Conservation (phyloP, 2,888 invertebrate species). For the Drosophila nr. perissopoda region DNA sequence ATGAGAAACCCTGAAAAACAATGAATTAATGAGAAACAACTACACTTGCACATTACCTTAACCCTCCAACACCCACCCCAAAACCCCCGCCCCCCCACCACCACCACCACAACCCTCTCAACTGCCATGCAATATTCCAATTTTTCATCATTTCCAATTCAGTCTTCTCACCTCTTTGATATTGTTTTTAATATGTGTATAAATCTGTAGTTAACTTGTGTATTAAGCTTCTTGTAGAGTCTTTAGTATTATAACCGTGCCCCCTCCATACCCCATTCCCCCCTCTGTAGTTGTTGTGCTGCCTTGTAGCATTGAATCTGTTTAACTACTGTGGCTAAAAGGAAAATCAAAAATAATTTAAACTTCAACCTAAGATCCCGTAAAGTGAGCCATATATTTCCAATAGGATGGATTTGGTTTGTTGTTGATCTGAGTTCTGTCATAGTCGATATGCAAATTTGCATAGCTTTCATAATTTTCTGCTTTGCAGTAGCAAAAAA, state of each 20-base stretch:
- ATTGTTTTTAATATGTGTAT: background rate
- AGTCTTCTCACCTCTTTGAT: conserved; percentile 4
- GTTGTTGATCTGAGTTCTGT: background rate
- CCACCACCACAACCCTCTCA: background rate
- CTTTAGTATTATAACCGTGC: background rate
- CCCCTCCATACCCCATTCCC: background rate
- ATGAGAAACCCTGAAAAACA: background rate
- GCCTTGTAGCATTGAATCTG: conserved; percentile 11
- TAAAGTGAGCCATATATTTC: background rate
- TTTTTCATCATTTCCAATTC: conserved; percentile 12
- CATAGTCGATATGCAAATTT: background rate
- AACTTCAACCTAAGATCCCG: background rate
- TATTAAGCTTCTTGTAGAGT: conserved; percentile 13
- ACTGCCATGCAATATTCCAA: background rate
- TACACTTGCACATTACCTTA: background rate
- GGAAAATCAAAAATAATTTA: background rate
- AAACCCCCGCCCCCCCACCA: rapidly evolving
- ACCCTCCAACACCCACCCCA: too few species aligned
- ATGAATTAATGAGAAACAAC: conserved; percentile 8
- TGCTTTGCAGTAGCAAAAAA: background rate
- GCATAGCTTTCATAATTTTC: background rate
- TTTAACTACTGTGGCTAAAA: background rate
- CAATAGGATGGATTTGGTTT: background rate
- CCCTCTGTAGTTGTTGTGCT: conserved; percentile 11
- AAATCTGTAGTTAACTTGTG: conserved; percentile 23